phyloP scores from a whole-genome alignment of 53 echinoderm and acorn worm species.

The Pentamera pediparva region DNA sequence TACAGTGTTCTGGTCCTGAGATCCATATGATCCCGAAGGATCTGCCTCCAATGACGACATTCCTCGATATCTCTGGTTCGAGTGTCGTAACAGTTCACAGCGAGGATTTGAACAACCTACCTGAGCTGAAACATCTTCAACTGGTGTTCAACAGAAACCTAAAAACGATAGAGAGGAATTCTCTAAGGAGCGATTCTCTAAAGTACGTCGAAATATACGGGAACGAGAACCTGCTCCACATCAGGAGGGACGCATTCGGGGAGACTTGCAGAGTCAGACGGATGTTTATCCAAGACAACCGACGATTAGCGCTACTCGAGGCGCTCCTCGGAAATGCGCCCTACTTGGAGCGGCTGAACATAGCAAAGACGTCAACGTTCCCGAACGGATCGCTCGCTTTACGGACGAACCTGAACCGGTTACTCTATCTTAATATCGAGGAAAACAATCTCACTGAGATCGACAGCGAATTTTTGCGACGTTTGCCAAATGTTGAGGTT shows the following conservation, averaged over 20 bases:
- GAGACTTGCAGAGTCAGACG: not conserved
- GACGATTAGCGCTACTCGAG: not conserved
- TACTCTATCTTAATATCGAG: not conserved
- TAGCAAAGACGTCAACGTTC: not conserved
- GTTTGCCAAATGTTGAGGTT: not conserved
- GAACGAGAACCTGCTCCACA: not conserved
- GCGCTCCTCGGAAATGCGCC: not conserved
- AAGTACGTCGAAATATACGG: slow-evolving; percentile 6
- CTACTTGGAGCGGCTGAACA: not conserved
- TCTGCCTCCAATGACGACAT: slow-evolving; percentile 1
- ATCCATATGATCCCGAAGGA: not conserved
- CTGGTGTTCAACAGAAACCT: not conserved
- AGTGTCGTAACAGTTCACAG: not conserved
- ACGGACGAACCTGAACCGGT: not conserved
- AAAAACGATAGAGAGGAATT: not conserved
- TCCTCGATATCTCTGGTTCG: not conserved
- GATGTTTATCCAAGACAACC: not conserved
- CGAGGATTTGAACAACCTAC: not conserved
- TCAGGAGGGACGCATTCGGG: not conserved
- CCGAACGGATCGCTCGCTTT: not conserved
- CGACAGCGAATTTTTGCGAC: not conserved
- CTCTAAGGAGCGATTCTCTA: not conserved
- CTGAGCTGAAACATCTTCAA: not conserved
- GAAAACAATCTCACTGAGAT: not conserved
- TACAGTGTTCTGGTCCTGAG: not conserved